Base-by-base conservation (phyloP, 2,888 invertebrate genomes). In the Luffia ferchaultella region DNA sequence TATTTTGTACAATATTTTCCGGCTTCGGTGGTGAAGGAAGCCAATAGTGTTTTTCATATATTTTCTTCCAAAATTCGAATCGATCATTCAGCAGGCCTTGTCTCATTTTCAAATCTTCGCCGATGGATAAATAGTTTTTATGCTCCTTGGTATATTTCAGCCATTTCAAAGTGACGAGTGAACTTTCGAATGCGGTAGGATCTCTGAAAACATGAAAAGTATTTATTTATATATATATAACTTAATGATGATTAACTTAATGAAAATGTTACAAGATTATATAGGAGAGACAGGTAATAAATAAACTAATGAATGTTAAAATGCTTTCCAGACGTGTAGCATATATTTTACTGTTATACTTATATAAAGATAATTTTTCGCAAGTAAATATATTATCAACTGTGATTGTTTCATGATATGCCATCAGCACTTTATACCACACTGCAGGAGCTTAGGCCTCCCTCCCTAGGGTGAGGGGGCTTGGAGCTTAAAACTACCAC, bases 141-240 rank as follows among this genome's bases (percentile, higher is more conserved):
- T 70, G 61, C 16, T 70, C 58, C 12, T 63, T 65, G 20, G 68
- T 67, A 51, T 70, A 80, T 19, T 62, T 64, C 19, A 55, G 56
- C 82, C 82, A 83, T 59, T 74, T 73, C 1, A 64, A 55, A 2
- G 65, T 61, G 1, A 76, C 54, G 1, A 82, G 56, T 1, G 60
- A 45, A 53, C 72, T 78, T 54, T 80, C 79, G 50, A 64, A 80
- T 0, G 69, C 69, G 1, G 80, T 78, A 2, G 82, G 82, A 53
- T 82, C 60, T 41, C 82, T 82, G 71, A 20, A 74, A 75, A 49
- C 42, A 52, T 47, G 45, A 52, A 43, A 15, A 48, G 43, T 44
- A 50, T 17, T 30, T 44, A 47, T 47, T 50, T 48, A 41, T 15
- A 20, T 18, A 15, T 19, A 5, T 16, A 20, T 42, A 42, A 15